A percentile compares a stretch with the other conserved stretches of the same genome.
These are phyloP conservation scores for Lycocerus yunnanus DNA, from an alignment of 2,888 invertebrate species.

Conservation along the genomic window DNA sequence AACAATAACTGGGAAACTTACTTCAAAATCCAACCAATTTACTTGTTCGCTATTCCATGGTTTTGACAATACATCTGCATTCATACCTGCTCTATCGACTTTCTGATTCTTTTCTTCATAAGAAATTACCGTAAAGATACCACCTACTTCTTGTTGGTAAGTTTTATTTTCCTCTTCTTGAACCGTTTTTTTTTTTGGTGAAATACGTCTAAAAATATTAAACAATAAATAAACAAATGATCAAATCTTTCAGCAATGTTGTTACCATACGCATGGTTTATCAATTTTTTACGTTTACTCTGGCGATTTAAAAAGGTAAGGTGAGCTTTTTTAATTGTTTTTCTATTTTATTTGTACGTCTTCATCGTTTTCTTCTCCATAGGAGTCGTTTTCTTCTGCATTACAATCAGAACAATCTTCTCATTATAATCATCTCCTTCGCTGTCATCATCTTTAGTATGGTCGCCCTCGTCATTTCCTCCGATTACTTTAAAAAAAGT, in stretches of 20 bases:
- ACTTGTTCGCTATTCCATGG: constrained; percentile 57
- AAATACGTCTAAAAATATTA: constrained; percentile 40
- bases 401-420: constrained; percentile 48
- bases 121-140: constrained; percentile 79
- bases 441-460: constrained; percentile 45
- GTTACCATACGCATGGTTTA: constrained; percentile 82
- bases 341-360: constrained; percentile 68
- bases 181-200: constrained; percentile 34
- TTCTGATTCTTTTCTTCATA: constrained; percentile 69
- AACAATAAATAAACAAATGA: neutral
- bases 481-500: constrained; percentile 57
- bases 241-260: neutral
- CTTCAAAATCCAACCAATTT: constrained; percentile 68
- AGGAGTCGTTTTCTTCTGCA: constrained; percentile 25
- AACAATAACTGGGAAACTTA: constrained; percentile 39
- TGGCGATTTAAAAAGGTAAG: constrained; percentile 81
- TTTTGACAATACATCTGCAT: constrained; percentile 71
- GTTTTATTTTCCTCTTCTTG: constrained; percentile 16
- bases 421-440: constrained; percentile 40
- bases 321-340: constrained; percentile 79
- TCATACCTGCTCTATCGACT: constrained; percentile 69
- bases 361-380: constrained; percentile 41
- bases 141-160: constrained; percentile 65
- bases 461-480: constrained; percentile 32
- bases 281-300: constrained; percentile 70